A percentile compares a stretch with the other conserved stretches of the same genome.
phyloP scores from a whole-genome alignment of 1,140 invertebrate species.

The Conopomorpha cramerella region DNA sequence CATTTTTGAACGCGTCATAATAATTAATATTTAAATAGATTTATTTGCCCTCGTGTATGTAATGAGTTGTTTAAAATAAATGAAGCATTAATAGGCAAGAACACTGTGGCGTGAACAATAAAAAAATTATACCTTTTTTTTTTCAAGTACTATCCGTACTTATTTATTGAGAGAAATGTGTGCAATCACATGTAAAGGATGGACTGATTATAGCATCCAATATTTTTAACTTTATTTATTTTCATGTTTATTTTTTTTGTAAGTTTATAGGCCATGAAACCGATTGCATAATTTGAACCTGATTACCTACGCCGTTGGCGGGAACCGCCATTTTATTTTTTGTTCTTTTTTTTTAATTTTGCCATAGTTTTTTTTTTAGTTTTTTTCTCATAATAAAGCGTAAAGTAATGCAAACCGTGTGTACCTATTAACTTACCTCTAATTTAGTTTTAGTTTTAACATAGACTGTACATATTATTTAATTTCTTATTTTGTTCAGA shows the following conservation, averaged over 20 bases:
- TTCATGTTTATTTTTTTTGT: slow-evolving; percentile 18
- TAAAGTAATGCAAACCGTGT: slow-evolving; percentile 42
- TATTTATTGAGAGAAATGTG: slow-evolving; percentile 30
- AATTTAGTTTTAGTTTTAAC: slow-evolving; percentile 57
- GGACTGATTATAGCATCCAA: slow-evolving; percentile 47
- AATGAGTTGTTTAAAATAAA: too few relatives aligned
- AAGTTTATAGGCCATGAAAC: slow-evolving; percentile 16
- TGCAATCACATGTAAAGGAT: slow-evolving; percentile 42
- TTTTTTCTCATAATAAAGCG: slow-evolving; percentile 37
- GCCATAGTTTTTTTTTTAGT: slow-evolving; percentile 25
- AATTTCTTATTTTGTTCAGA: slow-evolving; percentile 61
- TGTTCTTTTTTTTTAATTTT: slow-evolving; percentile 13
- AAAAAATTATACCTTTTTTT: slow-evolving; percentile 32
- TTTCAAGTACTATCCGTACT: slow-evolving; percentile 16
- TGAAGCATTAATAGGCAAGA: neutral
- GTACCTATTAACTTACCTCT: slow-evolving; percentile 56
- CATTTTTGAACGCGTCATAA: too few relatives aligned
- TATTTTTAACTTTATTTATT: slow-evolving; percentile 29
- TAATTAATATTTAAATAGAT: neutral
- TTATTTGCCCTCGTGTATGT: too few relatives aligned
- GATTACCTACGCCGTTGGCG: slow-evolving; percentile 9
- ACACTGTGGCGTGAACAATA: slow-evolving; percentile 8
- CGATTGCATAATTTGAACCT: slow-evolving; percentile 26
- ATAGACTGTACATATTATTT: slow-evolving; percentile 61
- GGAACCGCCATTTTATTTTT: slow-evolving; percentile 11